Percentiles rank a stretch among this genome's conserved stretches.
These are phyloP conservation scores for Seira ritae DNA, from an alignment of 2,888 invertebrate genomes.

Conservation along the genomic window DNA sequence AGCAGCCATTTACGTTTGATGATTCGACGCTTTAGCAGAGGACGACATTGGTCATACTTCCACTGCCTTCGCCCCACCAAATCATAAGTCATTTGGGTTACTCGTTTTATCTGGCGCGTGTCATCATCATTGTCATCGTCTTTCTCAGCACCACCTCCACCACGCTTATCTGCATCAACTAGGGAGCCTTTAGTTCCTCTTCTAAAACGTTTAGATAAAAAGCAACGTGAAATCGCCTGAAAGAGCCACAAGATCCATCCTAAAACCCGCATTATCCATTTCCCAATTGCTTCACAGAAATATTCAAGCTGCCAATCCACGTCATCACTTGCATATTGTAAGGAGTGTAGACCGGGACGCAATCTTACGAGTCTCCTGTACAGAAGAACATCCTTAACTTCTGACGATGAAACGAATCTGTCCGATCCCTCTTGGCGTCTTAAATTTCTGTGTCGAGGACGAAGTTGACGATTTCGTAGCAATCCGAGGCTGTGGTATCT, in stretches of 20 bases:
- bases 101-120: not conserved
- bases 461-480: constrained; percentile 13
- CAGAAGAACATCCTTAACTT: constrained; percentile 12
- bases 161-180: too few relatives aligned
- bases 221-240: not conserved
- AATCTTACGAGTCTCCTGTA: not conserved
- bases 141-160: not conserved
- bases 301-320: constrained; percentile 47
- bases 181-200: too few relatives aligned
- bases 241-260: constrained; percentile 8
- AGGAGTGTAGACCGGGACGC: not conserved
- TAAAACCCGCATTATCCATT: not conserved
- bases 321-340: constrained; percentile 24
- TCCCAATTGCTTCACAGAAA: not conserved
- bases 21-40: constrained; percentile 19
- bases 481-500: constrained; percentile 32
- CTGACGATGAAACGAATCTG: constrained; percentile 30
- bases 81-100: not conserved
- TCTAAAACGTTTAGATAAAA: not conserved
- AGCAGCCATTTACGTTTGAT: constrained; percentile 38
- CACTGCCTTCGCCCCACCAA: too few relatives aligned
- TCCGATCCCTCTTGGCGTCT: not conserved
- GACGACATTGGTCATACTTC: constrained; percentile 31
- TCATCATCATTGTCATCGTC: constrained; percentile 6
- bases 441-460: not conserved